These are phyloP conservation scores for Zaprionus obscuricornis DNA, from an alignment of 2,888 invertebrate genomes.

Conservation along the genomic window DNA sequence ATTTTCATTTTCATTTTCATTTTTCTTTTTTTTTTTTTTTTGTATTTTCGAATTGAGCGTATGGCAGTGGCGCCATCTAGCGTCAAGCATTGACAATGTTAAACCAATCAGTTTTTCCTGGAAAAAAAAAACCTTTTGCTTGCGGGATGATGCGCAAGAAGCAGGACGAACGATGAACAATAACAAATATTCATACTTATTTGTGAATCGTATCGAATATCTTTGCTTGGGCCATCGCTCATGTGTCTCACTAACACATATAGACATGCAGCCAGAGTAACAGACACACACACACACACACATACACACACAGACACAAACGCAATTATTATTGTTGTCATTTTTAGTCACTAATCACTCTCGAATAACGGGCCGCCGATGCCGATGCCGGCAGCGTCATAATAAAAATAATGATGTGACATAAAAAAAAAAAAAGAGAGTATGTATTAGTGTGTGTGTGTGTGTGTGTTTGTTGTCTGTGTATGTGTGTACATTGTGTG, in stretches of 20 bases:
- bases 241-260: constrained; percentile 24
- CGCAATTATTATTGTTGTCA: constrained; percentile 61
- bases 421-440: constrained; percentile 49
- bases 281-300: constrained; percentile 5
- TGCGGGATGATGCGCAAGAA: neutral
- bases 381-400: constrained; percentile 60
- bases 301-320: constrained; percentile 23
- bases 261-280: constrained; percentile 1
- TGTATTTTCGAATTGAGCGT: no score
- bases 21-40: no score
- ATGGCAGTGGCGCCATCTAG: constrained; percentile 52
- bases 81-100: constrained; percentile 18
- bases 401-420: constrained; percentile 77
- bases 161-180: neutral
- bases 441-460: constrained; percentile 11
- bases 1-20: no score
- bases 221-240: constrained; percentile 50
- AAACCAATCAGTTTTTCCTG: constrained; percentile 47
- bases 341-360: constrained; percentile 71
- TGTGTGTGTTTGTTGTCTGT: constrained; percentile 28
- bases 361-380: constrained; percentile 62
- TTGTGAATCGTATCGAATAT: constrained; percentile 56
- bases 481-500: constrained; percentile 5
- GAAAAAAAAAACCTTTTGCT: constrained; percentile 9
- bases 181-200: constrained; percentile 48